Evolutionary conservation across 2,797 vertebrate genomes (phyloP).

Genomic region (Picus viridis): DNA sequence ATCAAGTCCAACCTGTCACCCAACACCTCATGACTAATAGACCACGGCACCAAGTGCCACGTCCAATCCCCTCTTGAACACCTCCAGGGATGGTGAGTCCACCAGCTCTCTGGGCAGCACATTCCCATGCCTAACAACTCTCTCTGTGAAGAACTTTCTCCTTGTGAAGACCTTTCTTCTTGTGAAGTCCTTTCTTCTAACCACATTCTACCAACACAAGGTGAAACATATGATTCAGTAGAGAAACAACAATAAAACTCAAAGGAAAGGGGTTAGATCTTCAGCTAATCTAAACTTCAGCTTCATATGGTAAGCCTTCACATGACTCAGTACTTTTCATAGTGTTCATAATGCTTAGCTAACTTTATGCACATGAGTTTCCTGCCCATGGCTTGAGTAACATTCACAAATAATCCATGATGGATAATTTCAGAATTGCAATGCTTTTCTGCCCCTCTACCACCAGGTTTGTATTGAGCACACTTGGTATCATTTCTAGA

Average conservation of each 20-base stretch:
- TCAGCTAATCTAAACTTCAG: neutral
- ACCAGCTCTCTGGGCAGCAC: too few species aligned
- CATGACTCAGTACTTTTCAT: neutral
- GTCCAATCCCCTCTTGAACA: too few species aligned
- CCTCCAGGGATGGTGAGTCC: too few species aligned
- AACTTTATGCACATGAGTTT: neutral
- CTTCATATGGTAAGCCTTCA: slow-evolving; percentile 17
- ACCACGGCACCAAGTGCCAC: too few species aligned
- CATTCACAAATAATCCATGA: slow-evolving; percentile 18
- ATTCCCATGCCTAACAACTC: too few species aligned
- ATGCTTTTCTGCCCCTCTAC: neutral
- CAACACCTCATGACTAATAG: too few species aligned
- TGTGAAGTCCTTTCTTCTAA: neutral
- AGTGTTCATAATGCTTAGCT: neutral
- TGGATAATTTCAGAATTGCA: slow-evolving; percentile 31
- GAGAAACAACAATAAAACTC: neutral
- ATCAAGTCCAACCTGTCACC: too few species aligned
- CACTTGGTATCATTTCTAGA: neutral
- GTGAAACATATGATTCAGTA: neutral
- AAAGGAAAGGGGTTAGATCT: neutral
- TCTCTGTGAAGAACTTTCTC: too few species aligned
- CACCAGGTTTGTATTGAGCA: neutral
- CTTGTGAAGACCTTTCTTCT: too few species aligned
- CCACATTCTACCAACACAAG: neutral
- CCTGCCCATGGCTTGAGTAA: slow-evolving; percentile 1